These are phyloP conservation scores for Zosterops hypoxanthus DNA, from an alignment of 2,113 vertebrate species.

Conservation along the genomic window DNA sequence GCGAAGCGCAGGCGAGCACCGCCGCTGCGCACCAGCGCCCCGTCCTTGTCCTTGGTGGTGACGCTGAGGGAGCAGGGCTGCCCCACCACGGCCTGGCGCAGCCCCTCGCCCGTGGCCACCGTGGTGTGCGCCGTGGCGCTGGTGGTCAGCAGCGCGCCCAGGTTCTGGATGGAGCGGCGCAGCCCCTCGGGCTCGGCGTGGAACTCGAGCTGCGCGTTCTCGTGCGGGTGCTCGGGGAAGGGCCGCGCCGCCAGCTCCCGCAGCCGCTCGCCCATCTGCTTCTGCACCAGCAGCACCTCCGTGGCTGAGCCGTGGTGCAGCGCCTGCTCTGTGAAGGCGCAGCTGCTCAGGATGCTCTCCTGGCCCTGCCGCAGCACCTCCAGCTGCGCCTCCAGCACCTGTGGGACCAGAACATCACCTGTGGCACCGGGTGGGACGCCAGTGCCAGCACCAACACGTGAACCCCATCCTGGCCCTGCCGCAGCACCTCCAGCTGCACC, in stretches of 20 bases:
- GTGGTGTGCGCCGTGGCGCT: slow-evolving; percentile 89
- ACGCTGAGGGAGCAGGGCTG: slow-evolving; percentile 89
- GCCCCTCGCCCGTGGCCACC: slow-evolving; percentile 91
- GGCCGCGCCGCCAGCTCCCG: slow-evolving; percentile 82
- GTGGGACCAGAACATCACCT: background rate
- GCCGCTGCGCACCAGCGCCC: slow-evolving; percentile 89
- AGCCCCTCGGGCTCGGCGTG: slow-evolving; percentile 90
- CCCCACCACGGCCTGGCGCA: slow-evolving; percentile 89
- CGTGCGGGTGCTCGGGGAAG: slow-evolving; percentile 89
- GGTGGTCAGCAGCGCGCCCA: slow-evolving; percentile 91
- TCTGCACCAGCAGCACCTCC: slow-evolving; percentile 91
- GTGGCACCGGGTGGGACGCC: background rate
- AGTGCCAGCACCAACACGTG: background rate
- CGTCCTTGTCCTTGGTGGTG: slow-evolving; percentile 95
- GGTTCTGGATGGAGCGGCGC: slow-evolving; percentile 90
- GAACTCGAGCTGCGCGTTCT: slow-evolving; percentile 91
- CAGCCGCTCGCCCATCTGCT: slow-evolving; percentile 95
- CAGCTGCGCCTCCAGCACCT: slow-evolving; percentile 93
- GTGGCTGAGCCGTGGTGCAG: slow-evolving; percentile 89
- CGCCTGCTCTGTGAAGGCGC: slow-evolving; percentile 92
- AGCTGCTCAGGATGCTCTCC: slow-evolving; percentile 94
- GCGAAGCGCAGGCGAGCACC: slow-evolving; percentile 84
- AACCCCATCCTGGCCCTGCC: background rate
- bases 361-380: slow-evolving; percentile 88
- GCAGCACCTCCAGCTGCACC: slow-evolving; percentile 34